Conservation (phyloP, 2,113 vertebrate species). For the Excalfactoria chinensis region DNA sequence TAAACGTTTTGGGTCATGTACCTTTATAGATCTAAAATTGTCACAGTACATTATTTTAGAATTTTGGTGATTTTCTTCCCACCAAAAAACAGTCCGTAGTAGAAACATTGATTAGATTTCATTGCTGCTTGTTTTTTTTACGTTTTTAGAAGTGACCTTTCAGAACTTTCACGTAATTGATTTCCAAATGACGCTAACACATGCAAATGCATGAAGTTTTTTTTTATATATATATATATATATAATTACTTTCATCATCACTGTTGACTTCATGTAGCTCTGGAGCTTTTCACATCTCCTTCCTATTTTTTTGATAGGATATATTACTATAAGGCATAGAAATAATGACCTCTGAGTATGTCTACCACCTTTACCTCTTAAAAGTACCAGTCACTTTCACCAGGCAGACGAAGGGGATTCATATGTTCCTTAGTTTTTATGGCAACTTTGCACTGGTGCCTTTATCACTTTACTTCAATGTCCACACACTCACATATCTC, state of each 20-base stretch:
- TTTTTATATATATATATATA: too few species aligned
- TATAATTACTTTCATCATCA: conserved; percentile 10
- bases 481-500: not conserved
- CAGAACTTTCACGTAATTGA: not conserved
- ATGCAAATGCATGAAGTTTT: conserved; percentile 50
- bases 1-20: not conserved
- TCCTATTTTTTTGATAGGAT: not conserved
- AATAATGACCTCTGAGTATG: not conserved
- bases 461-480: not conserved
- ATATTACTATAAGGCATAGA: not conserved
- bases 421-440: not conserved
- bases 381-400: not conserved
- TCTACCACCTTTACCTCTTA: not conserved
- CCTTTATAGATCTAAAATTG: not conserved
- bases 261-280: not conserved
- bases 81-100: not conserved
- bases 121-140: not conserved
- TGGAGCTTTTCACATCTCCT: not conserved
- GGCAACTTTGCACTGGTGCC: not conserved
- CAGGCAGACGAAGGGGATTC: not conserved
- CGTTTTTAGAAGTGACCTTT: not conserved
- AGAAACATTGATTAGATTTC: not conserved
- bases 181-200: not conserved
- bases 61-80: not conserved
- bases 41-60: not conserved